These are phyloP conservation scores for Chloromyia formosa DNA, from an alignment of 2,888 invertebrate species.

Conservation along the genomic window DNA sequence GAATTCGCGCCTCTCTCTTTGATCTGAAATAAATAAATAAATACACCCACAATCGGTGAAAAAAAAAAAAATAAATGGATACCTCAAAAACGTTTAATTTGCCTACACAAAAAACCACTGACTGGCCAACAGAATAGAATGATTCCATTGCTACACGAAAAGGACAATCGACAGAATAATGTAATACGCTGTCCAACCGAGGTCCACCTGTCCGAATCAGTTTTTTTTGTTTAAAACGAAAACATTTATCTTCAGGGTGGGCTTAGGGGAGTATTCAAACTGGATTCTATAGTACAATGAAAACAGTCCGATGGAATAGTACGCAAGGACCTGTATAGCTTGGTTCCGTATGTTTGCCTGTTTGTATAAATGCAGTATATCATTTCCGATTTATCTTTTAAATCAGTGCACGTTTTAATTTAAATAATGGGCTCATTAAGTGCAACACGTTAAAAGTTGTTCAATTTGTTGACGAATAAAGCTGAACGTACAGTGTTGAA, in stretches of 20 bases:
- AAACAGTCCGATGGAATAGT: background rate
- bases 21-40: too few species aligned
- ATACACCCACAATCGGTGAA: too few species aligned
- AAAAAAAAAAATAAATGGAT: slow-evolving; percentile 29
- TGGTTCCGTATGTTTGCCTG: background rate
- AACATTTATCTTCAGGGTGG: background rate
- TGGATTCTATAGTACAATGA: too few species aligned
- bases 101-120: slow-evolving; percentile 15
- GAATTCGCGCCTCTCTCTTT: background rate
- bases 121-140: slow-evolving; percentile 9
- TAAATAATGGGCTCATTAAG: slow-evolving; percentile 47
- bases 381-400: slow-evolving; percentile 28
- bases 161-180: background rate
- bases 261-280: background rate
- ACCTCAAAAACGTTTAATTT: slow-evolving; percentile 35
- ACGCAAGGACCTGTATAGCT: background rate
- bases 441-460: slow-evolving; percentile 48
- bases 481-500: background rate
- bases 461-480: background rate
- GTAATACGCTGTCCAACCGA: background rate
- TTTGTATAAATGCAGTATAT: slow-evolving; percentile 4
- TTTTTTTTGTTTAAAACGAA: too few species aligned
- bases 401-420: slow-evolving; percentile 46
- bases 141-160: background rate
- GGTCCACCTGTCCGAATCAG: background rate